phyloP scores from a whole-genome alignment of 2,888 invertebrate species.

The Drosophila antonietae region DNA sequence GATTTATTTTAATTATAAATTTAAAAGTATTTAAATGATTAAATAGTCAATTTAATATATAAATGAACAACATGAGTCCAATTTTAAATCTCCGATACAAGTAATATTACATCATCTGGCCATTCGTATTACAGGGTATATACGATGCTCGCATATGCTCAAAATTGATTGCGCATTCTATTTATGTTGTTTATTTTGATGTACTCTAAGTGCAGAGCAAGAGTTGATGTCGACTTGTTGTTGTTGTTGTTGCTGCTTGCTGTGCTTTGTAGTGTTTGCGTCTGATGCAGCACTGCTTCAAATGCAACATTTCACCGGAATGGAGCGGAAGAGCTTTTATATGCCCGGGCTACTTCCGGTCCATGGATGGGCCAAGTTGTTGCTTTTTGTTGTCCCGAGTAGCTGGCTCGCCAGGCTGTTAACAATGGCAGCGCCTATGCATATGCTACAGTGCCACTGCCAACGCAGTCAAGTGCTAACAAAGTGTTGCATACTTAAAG shows the following conservation, averaged over 20 bases:
- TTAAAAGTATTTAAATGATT: too few relatives aligned
- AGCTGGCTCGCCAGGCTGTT: conserved; percentile 33
- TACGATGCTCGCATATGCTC: conserved; percentile 7
- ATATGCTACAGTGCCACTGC: conserved; percentile 57
- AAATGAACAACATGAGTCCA: too few relatives aligned
- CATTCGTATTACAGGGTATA: conserved; percentile 19
- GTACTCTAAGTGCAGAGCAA: conserved; percentile 35
- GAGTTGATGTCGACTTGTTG: conserved; percentile 37
- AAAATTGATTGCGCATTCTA: conserved; percentile 4
- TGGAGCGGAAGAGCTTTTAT: conserved; percentile 75
- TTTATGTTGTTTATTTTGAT: conserved; percentile 41
- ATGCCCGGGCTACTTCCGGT: conserved; percentile 75
- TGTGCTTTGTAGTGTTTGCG: conserved; percentile 62
- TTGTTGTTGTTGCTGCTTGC: conserved; percentile 24
- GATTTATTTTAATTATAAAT: too few relatives aligned
- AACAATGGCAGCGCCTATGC: conserved; percentile 65
- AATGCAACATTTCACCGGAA: conserved; percentile 79
- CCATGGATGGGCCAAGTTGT: conserved; percentile 58
- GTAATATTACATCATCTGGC: too few relatives aligned
- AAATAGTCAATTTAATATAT: too few relatives aligned
- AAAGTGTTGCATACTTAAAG: conserved; percentile 54
- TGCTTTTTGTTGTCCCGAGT: conserved; percentile 52
- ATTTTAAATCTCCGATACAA: too few relatives aligned
- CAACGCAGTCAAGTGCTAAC: conserved; percentile 49
- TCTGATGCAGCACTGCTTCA: conserved; percentile 60